These are phyloP conservation scores for Lordiphosa stackelbergi DNA, from an alignment of 1,140 invertebrate genomes.

Conservation along the genomic window DNA sequence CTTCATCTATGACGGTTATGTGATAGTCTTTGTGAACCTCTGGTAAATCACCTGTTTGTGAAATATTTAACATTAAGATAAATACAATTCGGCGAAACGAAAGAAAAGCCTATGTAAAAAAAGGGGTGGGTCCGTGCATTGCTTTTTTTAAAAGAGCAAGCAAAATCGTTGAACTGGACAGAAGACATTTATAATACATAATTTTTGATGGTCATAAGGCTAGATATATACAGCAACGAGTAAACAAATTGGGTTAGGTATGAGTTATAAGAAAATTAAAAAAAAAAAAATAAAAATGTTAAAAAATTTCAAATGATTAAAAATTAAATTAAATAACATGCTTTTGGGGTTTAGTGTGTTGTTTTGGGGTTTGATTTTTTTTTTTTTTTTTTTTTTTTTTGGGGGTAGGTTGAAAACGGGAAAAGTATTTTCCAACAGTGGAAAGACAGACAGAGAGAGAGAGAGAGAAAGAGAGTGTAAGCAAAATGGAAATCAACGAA, in stretches of 20 bases:
- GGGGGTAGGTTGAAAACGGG: conserved; percentile 6
- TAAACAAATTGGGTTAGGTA: conserved; percentile 16
- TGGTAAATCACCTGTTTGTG: conserved; percentile 62
- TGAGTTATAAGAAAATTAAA: too few relatives aligned
- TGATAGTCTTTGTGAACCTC: conserved; percentile 64
- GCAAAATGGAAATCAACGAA: conserved; percentile 37
- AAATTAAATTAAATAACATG: conserved; percentile 15
- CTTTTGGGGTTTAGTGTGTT: conserved; percentile 27
- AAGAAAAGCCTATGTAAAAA: conserved; percentile 1
- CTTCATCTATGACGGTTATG: conserved; percentile 66
- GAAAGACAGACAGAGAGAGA: conserved; percentile 24
- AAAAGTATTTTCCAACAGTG: conserved; percentile 17
- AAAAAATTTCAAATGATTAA: conserved; percentile 19
- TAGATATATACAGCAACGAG: conserved; percentile 47
- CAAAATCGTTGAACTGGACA: conserved; percentile 46
- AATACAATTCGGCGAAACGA: conserved; percentile 3
- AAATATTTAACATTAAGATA: conserved; percentile 36
- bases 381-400: conserved; percentile 1
- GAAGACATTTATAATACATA: conserved; percentile 30
- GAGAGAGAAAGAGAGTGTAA: conserved; percentile 7
- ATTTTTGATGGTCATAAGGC: conserved; percentile 11
- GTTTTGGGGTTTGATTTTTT: background rate
- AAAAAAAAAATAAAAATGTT: background rate
- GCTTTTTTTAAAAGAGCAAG: conserved; percentile 55
- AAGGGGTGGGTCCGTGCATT: conserved; percentile 43